Percentiles rank a stretch among this genome's conserved stretches.
Conservation (phyloP, 2,888 invertebrate genomes). For the Thereva unica region DNA sequence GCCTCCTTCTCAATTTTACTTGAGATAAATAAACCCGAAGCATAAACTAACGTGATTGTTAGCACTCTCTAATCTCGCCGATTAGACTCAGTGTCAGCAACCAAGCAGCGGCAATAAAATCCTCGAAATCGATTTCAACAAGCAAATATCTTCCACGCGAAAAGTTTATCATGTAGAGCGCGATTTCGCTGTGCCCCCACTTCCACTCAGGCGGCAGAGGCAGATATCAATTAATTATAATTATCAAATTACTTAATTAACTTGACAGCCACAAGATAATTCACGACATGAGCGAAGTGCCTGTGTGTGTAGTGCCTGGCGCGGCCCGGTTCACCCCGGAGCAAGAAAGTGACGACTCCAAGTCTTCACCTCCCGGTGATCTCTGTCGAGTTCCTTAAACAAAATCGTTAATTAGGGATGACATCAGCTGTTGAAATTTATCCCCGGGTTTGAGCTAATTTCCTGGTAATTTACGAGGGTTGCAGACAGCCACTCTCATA, state of each 20-base stretch:
- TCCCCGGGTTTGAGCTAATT: slow-evolving; percentile 30
- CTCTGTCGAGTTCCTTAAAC: slow-evolving; percentile 39
- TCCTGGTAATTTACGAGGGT: slow-evolving; percentile 26
- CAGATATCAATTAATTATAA: slow-evolving; percentile 29
- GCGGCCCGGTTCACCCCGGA: neutral
- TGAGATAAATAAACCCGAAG: no score
- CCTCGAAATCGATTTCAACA: no score
- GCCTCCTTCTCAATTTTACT: no score
- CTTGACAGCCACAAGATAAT: slow-evolving; percentile 16
- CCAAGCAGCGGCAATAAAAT: no score
- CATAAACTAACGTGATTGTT: no score
- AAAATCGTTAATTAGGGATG: slow-evolving; percentile 57
- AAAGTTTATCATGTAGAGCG: no score
- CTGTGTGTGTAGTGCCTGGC: neutral
- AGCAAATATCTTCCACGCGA: no score
- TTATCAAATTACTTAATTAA: slow-evolving; percentile 32
- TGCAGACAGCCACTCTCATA: slow-evolving; percentile 9
- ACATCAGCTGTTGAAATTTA: slow-evolving; percentile 53
- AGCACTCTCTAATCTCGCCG: no score
- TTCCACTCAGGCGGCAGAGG: no score
- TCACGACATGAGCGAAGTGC: neutral
- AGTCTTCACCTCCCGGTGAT: slow-evolving; percentile 22
- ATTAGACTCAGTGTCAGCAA: no score
- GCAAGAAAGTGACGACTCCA: neutral
- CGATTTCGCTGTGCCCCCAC: no score